phyloP scores from a whole-genome alignment of 2,888 invertebrate species.

The Adela reaumurella region DNA sequence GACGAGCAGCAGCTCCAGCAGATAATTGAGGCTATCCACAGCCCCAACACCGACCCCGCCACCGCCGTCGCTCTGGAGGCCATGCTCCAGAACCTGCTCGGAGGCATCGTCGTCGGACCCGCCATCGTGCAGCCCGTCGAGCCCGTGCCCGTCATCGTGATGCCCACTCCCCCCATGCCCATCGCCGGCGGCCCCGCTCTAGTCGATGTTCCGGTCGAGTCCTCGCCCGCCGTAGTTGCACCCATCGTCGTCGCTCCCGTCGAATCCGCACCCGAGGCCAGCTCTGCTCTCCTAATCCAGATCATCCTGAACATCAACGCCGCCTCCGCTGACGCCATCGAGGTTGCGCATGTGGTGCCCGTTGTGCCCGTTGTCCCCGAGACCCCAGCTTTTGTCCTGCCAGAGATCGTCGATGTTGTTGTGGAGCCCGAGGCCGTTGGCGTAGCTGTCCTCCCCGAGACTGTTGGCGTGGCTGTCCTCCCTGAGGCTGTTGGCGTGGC shows the following conservation, averaged over 20 bases:
- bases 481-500: constrained; percentile 17
- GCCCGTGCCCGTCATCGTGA: constrained; percentile 6
- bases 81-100: constrained; percentile 17
- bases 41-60: constrained; percentile 28
- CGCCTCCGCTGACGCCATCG: constrained; percentile 7
- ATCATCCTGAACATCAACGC: constrained; percentile 16
- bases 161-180: background rate
- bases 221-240: constrained; percentile 9
- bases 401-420: constrained; percentile 6
- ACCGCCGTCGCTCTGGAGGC: constrained; percentile 22
- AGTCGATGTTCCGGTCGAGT: constrained; percentile 11
- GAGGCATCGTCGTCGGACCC: constrained; percentile 12
- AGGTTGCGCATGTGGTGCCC: constrained; percentile 5
- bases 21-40: constrained; percentile 28
- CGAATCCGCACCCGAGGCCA: constrained; percentile 14
- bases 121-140: constrained; percentile 10
- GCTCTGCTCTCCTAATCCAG: constrained; percentile 15
- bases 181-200: constrained; percentile 17
- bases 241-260: constrained; percentile 17
- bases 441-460: constrained; percentile 14
- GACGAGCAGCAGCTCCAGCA: constrained; percentile 19
- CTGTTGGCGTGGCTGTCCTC: constrained; percentile 12
- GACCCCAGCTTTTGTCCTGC: constrained; percentile 7
- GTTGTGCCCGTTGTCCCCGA: constrained; percentile 7
- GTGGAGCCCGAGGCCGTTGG: constrained; percentile 7